Evolutionary conservation across 2,113 vertebrate genomes (phyloP).

Genomic region (Paralichthys olivaceus): DNA sequence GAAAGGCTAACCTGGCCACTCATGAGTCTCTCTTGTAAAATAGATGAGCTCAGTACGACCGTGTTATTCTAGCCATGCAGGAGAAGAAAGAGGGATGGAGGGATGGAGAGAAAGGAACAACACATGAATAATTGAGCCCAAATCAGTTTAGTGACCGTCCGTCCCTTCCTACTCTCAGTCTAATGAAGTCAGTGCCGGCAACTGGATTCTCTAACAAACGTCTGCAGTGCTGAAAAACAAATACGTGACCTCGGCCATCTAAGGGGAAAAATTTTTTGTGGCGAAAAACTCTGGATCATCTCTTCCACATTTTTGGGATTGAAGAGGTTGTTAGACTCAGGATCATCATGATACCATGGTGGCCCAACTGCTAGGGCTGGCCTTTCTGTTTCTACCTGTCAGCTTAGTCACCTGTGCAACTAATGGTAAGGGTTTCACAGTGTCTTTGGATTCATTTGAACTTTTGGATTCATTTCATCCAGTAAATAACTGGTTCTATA

Average conservation of each 20-base stretch:
- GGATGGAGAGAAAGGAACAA: conserved; percentile 60
- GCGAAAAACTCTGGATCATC: neutral
- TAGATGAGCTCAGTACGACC: conserved; percentile 67
- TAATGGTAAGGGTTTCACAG: conserved; percentile 53
- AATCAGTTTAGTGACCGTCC: conserved; percentile 70
- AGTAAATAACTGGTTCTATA: too few species aligned
- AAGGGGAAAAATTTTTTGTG: neutral
- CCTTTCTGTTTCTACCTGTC: conserved; percentile 55
- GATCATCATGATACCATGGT: conserved; percentile 80
- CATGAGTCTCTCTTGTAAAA: conserved; percentile 61
- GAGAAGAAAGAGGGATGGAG: conserved; percentile 50
- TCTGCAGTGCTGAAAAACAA: neutral
- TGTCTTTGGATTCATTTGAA: conserved; percentile 1
- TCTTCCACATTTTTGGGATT: neutral
- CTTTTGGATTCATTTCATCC: neutral
- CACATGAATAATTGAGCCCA: conserved; percentile 65
- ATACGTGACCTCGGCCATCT: neutral
- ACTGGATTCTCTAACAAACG: conserved; percentile 36
- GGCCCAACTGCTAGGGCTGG: conserved; percentile 65
- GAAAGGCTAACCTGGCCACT: conserved; percentile 49
- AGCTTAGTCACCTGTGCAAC: conserved; percentile 16
- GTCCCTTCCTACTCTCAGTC: conserved; percentile 66
- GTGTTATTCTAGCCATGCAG: conserved; percentile 69
- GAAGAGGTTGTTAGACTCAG: conserved; percentile 43
- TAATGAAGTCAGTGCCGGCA: conserved; percentile 48